Percentiles rank a stretch among this genome's conserved stretches.
Conservation (phyloP, 2,113 vertebrate species). For the Clarias gariepinus region DNA sequence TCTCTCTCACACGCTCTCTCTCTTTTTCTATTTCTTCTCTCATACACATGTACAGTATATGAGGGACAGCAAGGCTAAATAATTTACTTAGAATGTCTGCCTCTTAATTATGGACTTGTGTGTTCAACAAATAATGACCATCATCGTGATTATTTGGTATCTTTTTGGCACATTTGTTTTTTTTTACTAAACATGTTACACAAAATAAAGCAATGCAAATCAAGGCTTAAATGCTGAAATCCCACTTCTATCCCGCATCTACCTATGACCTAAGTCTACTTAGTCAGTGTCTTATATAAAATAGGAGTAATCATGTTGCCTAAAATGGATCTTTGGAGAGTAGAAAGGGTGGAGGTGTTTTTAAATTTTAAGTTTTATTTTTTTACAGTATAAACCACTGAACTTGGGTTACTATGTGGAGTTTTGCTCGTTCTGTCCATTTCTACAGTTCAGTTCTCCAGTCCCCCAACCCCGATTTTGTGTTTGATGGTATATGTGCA, state of each 20-base stretch:
- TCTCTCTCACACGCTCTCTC: not conserved
- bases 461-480: too few species aligned
- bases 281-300: not conserved
- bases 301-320: not conserved
- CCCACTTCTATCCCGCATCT: not conserved
- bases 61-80: not conserved
- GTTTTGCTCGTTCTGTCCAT: not conserved
- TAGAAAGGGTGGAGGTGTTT: too few species aligned
- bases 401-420: not conserved
- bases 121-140: not conserved
- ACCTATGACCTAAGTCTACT: not conserved
- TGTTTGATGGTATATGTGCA: too few species aligned
- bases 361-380: too few species aligned
- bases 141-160: not conserved
- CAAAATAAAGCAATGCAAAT: not conserved
- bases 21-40: too few species aligned
- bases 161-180: not conserved
- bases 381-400: too few species aligned
- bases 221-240: not conserved
- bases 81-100: not conserved
- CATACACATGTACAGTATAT: not conserved
- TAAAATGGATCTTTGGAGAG: not conserved
- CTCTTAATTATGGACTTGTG: not conserved
- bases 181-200: not conserved
- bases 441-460: too few species aligned